Percentiles rank a stretch among this genome's conserved stretches.
phyloP scores from a whole-genome alignment of 2,797 vertebrate species.

The Neostethus bicornis region DNA sequence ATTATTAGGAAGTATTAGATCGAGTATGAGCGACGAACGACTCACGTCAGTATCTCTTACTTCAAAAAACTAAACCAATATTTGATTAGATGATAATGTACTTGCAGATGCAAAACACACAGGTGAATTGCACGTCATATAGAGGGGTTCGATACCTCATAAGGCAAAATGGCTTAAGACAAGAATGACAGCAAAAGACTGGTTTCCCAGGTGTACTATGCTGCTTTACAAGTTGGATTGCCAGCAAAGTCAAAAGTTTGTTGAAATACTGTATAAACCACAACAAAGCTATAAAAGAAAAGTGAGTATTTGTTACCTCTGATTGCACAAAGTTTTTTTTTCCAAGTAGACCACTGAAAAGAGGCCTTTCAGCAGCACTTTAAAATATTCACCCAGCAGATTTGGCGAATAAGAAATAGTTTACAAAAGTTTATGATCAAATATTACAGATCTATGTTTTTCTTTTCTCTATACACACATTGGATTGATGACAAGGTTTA shows the following conservation, averaged over 20 bases:
- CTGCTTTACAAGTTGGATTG: constrained; percentile 31
- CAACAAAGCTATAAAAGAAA: constrained; percentile 13
- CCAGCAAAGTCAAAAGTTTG: constrained; percentile 26
- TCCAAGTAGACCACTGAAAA: constrained; percentile 51
- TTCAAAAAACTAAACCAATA: constrained; percentile 36
- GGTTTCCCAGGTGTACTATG: constrained; percentile 33
- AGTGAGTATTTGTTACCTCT: neutral
- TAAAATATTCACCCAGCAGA: constrained; percentile 52
- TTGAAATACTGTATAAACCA: constrained; percentile 34
- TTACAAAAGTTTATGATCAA: constrained; percentile 70
- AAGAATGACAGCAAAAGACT: constrained; percentile 60
- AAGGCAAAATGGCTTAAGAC: constrained; percentile 81
- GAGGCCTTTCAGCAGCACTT: constrained; percentile 47
- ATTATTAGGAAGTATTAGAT: constrained; percentile 33
- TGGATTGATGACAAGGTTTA: constrained; percentile 41
- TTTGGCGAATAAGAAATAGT: constrained; percentile 56
- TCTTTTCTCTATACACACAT: constrained; percentile 5
- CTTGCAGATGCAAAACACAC: constrained; percentile 50
- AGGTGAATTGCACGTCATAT: constrained; percentile 57
- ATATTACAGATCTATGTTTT: constrained; percentile 36
- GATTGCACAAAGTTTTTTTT: neutral
- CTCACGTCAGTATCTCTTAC: constrained; percentile 25
- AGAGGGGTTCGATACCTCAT: constrained; percentile 60
- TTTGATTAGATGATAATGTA: constrained; percentile 26
- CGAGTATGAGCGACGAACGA: constrained; percentile 33